Evolutionary conservation across 2,797 vertebrate species (phyloP).

Genomic region (Emys orbicularis): DNA sequence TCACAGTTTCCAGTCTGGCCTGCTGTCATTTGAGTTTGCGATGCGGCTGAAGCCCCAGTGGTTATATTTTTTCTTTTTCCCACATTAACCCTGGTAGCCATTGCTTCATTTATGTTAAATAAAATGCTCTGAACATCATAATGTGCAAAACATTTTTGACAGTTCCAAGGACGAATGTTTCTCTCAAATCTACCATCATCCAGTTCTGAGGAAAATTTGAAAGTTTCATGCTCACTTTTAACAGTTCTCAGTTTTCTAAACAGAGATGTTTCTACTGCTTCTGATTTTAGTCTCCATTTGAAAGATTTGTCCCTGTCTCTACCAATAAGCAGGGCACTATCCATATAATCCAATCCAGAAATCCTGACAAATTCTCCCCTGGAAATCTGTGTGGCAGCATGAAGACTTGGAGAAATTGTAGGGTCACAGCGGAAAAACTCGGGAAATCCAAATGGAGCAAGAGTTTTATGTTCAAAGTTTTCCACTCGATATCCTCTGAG

Average conservation of each 20-base stretch:
- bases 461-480: slow-evolving; percentile 87
- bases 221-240: slow-evolving; percentile 92
- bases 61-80: slow-evolving; percentile 95
- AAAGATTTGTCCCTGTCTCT: slow-evolving; percentile 92
- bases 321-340: slow-evolving; percentile 86
- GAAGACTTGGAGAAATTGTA: slow-evolving; percentile 92
- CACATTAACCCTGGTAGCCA: slow-evolving; percentile 88
- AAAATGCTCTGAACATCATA: slow-evolving; percentile 98
- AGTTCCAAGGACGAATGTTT: slow-evolving; percentile 86
- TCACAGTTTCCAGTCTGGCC: slow-evolving; percentile 85
- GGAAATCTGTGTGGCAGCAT: slow-evolving; percentile 93
- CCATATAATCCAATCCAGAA: slow-evolving; percentile 92
- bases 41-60: slow-evolving; percentile 95
- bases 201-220: slow-evolving; percentile 88
- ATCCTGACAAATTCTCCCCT: slow-evolving; percentile 93
- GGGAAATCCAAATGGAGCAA: slow-evolving; percentile 87
- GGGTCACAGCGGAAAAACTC: slow-evolving; percentile 91
- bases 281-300: slow-evolving; percentile 91
- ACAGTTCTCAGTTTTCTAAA: slow-evolving; percentile 93
- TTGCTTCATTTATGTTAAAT: slow-evolving; percentile 96
- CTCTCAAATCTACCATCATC: slow-evolving; percentile 84
- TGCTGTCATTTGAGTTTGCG: slow-evolving; percentile 82
- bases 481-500: slow-evolving; percentile 91
- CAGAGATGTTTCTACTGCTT: slow-evolving; percentile 91
- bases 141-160: slow-evolving; percentile 96